phyloP scores from a whole-genome alignment of 2,797 vertebrate genomes.

The Gambusia yucatana region DNA sequence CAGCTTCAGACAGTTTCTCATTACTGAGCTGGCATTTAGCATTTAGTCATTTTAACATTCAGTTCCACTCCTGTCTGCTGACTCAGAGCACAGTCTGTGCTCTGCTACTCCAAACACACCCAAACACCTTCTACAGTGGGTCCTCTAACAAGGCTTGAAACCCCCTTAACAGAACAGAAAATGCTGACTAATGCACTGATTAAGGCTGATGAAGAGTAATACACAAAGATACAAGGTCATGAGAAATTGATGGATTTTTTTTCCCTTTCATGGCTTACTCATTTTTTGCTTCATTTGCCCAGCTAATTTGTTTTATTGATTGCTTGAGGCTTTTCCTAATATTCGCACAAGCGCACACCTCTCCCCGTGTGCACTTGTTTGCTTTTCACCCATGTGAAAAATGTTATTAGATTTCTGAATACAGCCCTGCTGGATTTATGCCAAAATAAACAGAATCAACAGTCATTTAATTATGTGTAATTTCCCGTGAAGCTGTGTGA shows the following conservation, averaged over 20 bases:
- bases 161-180: conserved; percentile 33
- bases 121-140: conserved; percentile 44
- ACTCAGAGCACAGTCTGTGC: conserved; percentile 69
- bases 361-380: background rate
- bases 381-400: conserved; percentile 12
- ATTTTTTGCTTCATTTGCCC: conserved; percentile 30
- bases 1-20: conserved; percentile 72
- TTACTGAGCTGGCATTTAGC: conserved; percentile 76
- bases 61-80: conserved; percentile 65
- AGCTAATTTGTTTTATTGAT: conserved; percentile 3
- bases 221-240: conserved; percentile 6
- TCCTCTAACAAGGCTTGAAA: conserved; percentile 44
- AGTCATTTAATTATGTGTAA: conserved; percentile 13
- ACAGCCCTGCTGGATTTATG: background rate
- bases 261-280: conserved; percentile 4
- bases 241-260: background rate
- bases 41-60: conserved; percentile 77
- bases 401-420: conserved; percentile 15
- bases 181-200: conserved; percentile 39
- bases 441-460: conserved; percentile 34
- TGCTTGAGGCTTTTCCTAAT: conserved; percentile 12
- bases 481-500: conserved; percentile 19
- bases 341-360: conserved; percentile 15
- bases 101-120: conserved; percentile 44
- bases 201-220: conserved; percentile 32